Base-by-base conservation (phyloP, 2,113 vertebrate genomes). In the Gavia stellata region DNA sequence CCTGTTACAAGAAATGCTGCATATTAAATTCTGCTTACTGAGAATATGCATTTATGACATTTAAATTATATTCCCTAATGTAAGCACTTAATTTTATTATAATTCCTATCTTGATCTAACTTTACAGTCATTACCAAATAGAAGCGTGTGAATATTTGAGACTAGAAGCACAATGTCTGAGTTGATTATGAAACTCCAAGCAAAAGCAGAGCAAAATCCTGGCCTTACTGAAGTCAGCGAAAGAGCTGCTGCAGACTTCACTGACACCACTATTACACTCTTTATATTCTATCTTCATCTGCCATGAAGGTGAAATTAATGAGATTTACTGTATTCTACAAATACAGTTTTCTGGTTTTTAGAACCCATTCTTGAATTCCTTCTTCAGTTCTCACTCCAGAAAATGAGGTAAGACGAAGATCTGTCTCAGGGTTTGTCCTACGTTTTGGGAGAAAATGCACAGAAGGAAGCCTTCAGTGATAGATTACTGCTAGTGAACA, bases 1-100 rank as follows among this genome's bases (percentile, higher is more conserved):
- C 90, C 92, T 86, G 50, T 96, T 96, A 94, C 90, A 95, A 95
- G 97, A 96, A 97, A 88, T 3, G 58, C 59, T 97, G 84, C 94
- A 97, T 96, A 97, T 97, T 96, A 92, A 96, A 87, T 86, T 88
- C 84, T 77, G 77, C 89, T 94, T 92, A 81, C 56, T 96, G 92
- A 93, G 94, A 97, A 96, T 92, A 97, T 79, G 90, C 89, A 97
- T 97, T 92, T 92, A 86, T 95, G 94, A 97, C 95, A 97, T 97
- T 97, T 95, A 86, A 95, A 92, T 96, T 88, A 86, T 88, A 93
- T 81, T 97, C 80, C 42, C 66, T 72, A 66, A 85, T 13, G 74
- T 79, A 93, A 96, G 82, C 92, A 92, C 82, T 94, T 95, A 81
- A 88, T 96, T 91, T 94, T 86, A 97, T 96, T 95, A 17, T 90